Evolutionary conservation across 2,888 invertebrate genomes (phyloP), one percentile per base, ranked within the genome.

Genomic region (Taphrorychus bicolor): DNA sequence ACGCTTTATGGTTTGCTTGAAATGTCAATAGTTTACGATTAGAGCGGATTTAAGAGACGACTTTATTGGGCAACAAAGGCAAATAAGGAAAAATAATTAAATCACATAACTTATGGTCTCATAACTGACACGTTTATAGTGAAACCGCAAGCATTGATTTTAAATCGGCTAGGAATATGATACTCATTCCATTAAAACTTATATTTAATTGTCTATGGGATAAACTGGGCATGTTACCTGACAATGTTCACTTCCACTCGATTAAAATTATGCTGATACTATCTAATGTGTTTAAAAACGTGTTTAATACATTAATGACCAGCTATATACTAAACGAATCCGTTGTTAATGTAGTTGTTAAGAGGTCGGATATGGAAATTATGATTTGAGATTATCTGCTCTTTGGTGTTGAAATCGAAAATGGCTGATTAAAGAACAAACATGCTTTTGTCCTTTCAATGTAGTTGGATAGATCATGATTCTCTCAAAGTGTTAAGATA

Each of bases 231-330:
- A 48, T 48, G 62, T 60, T 59, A 59, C 42, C 66, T 57, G 60
- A 53, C 64, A 59, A 45, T 71, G 71, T 66, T 70, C 60, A 67
- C 69, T 66, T 71, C 66, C 70, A 72, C 70, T 72, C 73, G 74
- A 74, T 75, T 74, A 74, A 72, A 73, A 72, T 70, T 67, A 69
- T 76, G 76, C 74, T 72, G 75, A 77, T 76, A 70, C 73, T 76
- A 76, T 76, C 74, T 70, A 58, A 63, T 18, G 71, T 58, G 60
- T 67, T 42, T 63, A 67, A 72, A 70, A 73, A 73, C 69, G 71
- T 71, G 73, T 71, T 71, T 68, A 68, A 68, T 63, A 59, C 63
- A 48, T 59, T 63, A 59, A 63, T 61, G 49, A 52, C 41, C 24
- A 52, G 52, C 32, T 60, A 60, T n/a, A n/a, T 52, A 60, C 42